These are phyloP conservation scores for Ciconia maguari DNA, from an alignment of 2,113 vertebrate genomes.

Conservation along the genomic window DNA sequence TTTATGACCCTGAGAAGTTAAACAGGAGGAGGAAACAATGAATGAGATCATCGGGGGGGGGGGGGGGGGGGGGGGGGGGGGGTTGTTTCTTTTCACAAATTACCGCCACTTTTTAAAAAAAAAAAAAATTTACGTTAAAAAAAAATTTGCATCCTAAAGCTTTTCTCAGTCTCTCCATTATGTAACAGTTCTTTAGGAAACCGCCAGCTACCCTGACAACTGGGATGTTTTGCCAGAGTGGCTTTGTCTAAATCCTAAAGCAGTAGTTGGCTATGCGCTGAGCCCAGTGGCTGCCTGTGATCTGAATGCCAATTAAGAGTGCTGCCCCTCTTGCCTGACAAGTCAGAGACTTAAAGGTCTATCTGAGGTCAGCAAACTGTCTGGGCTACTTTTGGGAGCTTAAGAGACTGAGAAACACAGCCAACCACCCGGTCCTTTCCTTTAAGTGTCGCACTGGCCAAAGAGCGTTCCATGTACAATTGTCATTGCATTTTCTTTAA, in stretches of 20 bases:
- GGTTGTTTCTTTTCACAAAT: conserved; percentile 75
- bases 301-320: conserved; percentile 79
- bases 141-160: conserved; percentile 79
- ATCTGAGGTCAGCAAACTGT: conserved; percentile 76
- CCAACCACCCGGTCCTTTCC: conserved; percentile 45
- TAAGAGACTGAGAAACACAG: conserved; percentile 58
- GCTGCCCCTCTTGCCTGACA: conserved; percentile 63
- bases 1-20: conserved; percentile 71
- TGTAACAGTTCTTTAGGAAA: conserved; percentile 80
- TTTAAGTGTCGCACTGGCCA: background rate
- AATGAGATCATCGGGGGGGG: conserved; percentile 65
- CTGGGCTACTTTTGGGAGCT: conserved; percentile 69
- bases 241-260: conserved; percentile 82
- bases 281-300: conserved; percentile 71
- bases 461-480: background rate
- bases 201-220: conserved; percentile 80
- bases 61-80: background rate
- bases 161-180: conserved; percentile 77
- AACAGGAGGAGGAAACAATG: conserved; percentile 74
- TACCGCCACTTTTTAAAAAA: conserved; percentile 61
- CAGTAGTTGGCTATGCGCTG: conserved; percentile 65
- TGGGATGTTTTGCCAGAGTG: conserved; percentile 75
- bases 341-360: conserved; percentile 76
- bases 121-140: conserved; percentile 63
- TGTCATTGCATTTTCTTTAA: background rate